Base-by-base conservation (phyloP, 2,113 vertebrate species). In the Phaethon lepturus region DNA sequence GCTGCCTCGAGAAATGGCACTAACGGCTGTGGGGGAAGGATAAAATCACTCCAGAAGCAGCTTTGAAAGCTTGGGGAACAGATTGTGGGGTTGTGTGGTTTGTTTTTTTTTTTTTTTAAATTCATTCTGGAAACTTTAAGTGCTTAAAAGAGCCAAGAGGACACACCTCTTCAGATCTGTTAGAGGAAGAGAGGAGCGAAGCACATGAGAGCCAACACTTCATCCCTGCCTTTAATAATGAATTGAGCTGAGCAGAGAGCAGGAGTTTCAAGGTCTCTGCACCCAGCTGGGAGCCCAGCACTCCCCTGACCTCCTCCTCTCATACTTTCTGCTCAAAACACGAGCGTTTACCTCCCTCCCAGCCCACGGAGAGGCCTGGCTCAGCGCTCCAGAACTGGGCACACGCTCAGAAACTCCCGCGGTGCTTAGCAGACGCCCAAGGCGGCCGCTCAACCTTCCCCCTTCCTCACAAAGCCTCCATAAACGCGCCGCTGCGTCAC, bases 321-420 rank as follows among this genome's bases (percentile, higher is more conserved):
- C 49, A 4, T 2, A 1, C 40, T 33, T 60, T 29, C 53, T 10
- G 35, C 72, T 56, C 60, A 8, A 17, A 66, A 58, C 29, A 38
- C 0, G 0, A 4, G 33, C 3, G 0, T n/a, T 49, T 7, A 7
- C 44, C 59, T 25, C 49, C n/a, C 26, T 28, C 2, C 26, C 50
- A 25, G 22, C 64, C 49, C 4, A 0, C 0, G 59, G 35, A 15
- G 31, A 52, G 24, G 28, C 50, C 86, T 12, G 26, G 22, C 38
- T 52, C 42, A 29, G 23, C 1, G 4, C 5, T 8, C 52, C 62
- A 11, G 35, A 33, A 2, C 29, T 0, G 22, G 33, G 59, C 42
- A 26, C 1, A 0, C 22, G 1, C 23, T 12, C 3, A 4, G 6
- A 53, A 72, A 22, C 28, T 4, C 3, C 44, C 58, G 7, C 0